A percentile compares a stretch with the other conserved stretches of the same genome.
These are phyloP conservation scores for Sorex araneus DNA, from an alignment of 2,113 vertebrate species.

Conservation along the genomic window DNA sequence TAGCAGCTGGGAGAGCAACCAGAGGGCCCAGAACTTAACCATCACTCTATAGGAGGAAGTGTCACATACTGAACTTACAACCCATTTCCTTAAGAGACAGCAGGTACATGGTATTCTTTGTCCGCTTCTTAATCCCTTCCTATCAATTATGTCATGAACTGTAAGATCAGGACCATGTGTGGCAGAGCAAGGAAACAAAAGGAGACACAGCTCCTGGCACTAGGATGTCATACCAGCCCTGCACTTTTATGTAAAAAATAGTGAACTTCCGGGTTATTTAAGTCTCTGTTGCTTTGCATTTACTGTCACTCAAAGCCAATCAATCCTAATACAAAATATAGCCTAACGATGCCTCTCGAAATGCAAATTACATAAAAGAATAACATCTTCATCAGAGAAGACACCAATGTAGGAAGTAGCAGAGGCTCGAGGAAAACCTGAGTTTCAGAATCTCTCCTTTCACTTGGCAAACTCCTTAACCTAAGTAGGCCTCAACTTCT, in stretches of 20 bases:
- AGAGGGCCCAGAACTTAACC: background rate
- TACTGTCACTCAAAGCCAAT: slow-evolving; percentile 4
- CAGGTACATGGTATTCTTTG: background rate
- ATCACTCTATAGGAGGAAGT: background rate
- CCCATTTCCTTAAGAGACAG: background rate
- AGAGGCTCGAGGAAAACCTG: background rate
- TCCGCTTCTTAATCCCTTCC: background rate
- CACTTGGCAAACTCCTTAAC: slow-evolving; percentile 45
- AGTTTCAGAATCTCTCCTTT: slow-evolving; percentile 5
- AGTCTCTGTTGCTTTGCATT: slow-evolving; percentile 21
- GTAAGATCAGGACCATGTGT: background rate
- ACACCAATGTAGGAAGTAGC: background rate
- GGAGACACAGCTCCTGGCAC: background rate
- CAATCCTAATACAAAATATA: slow-evolving; percentile 37
- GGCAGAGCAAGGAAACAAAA: background rate
- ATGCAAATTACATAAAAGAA: slow-evolving; percentile 16
- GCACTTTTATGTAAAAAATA: background rate
- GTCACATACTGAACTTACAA: background rate
- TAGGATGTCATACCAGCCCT: background rate
- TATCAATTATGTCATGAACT: background rate
- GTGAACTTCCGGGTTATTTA: slow-evolving; percentile 26
- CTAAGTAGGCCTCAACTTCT: background rate
- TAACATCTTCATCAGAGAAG: slow-evolving; percentile 13
- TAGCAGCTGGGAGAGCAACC: background rate
- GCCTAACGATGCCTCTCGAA: background rate